Conservation (phyloP, 2,797 vertebrate species). For the Falco naumanni region DNA sequence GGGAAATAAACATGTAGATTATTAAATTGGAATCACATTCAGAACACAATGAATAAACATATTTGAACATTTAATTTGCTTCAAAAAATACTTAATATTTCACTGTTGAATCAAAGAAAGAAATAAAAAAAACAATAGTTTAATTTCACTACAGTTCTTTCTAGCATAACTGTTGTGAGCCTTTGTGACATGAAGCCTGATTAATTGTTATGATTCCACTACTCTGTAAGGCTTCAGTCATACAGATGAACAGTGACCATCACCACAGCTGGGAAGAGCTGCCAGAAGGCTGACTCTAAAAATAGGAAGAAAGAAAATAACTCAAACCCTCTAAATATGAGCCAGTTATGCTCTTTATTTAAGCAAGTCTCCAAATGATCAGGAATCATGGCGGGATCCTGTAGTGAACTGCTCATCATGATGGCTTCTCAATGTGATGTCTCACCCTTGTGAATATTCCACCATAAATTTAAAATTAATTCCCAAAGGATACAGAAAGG, state of each 20-base stretch:
- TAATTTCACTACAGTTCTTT: neutral
- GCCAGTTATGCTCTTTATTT: neutral
- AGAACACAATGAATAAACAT: neutral
- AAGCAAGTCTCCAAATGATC: neutral
- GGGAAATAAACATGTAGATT: neutral
- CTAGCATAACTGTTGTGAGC: neutral
- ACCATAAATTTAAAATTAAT: neutral
- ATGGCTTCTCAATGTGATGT: neutral
- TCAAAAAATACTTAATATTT: neutral
- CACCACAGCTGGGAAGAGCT: neutral
- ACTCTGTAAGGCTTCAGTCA: neutral
- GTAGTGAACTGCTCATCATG: neutral
- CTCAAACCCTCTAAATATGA: conserved; percentile 8
- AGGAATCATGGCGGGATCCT: neutral
- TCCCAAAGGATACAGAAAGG: conserved; percentile 11
- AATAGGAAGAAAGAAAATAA: conserved; percentile 59
- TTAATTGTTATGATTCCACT: neutral
- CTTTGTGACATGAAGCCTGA: neutral
- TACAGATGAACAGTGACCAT: neutral
- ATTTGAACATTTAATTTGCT: neutral
- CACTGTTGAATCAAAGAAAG: neutral
- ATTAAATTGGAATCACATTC: neutral
- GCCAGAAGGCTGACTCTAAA: conserved; percentile 48
- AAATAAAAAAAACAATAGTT: neutral
- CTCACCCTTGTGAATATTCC: neutral